Evolutionary conservation across 2,888 invertebrate genomes (phyloP).

Genomic region (Priocnemis perturbator): DNA sequence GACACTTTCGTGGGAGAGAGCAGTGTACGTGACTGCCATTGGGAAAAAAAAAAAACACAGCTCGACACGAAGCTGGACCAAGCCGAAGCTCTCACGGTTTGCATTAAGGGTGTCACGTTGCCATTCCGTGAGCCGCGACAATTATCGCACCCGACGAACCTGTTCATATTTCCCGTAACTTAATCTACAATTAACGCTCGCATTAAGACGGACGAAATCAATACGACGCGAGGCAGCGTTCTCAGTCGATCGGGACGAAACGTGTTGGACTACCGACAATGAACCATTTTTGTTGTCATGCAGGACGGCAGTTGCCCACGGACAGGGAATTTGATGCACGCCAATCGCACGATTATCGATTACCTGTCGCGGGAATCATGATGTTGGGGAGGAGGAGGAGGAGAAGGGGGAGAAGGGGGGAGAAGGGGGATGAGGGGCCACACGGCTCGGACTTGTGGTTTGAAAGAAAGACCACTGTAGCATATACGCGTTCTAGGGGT

Average conservation of each 20-base stretch:
- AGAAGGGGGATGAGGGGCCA: constrained; percentile 20
- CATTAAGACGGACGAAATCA: too few relatives aligned
- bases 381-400: constrained; percentile 10
- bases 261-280: too few relatives aligned
- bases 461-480: constrained; percentile 57
- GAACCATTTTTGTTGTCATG: neutral
- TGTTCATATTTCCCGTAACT: too few relatives aligned
- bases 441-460: constrained; percentile 49
- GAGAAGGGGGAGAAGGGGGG: neutral
- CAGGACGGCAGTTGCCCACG: constrained; percentile 2
- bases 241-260: too few relatives aligned
- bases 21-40: constrained; percentile 47
- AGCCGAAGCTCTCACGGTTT: too few relatives aligned
- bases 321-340: constrained; percentile 31
- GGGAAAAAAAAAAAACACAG: constrained; percentile 17
- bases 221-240: too few relatives aligned
- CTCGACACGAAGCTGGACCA: too few relatives aligned
- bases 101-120: too few relatives aligned
- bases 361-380: constrained; percentile 61
- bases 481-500: constrained; percentile 57
- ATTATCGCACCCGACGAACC: too few relatives aligned
- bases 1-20: constrained; percentile 42
- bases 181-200: too few relatives aligned
- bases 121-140: neutral
- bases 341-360: constrained; percentile 59